Evolutionary conservation across 2,113 vertebrate genomes (phyloP).

Genomic region (Rhea pennata): DNA sequence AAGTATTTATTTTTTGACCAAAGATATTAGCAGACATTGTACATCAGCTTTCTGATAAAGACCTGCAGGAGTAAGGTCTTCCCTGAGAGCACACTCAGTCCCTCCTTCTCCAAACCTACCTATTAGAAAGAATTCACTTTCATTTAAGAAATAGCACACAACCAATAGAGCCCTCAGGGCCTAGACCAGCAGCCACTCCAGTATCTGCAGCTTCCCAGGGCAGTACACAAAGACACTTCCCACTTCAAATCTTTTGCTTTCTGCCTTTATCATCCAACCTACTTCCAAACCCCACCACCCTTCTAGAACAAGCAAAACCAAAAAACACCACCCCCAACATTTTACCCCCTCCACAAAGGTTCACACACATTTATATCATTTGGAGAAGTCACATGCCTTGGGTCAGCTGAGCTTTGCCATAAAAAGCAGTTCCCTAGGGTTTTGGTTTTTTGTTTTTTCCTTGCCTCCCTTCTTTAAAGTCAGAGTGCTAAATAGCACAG

Average conservation of each 20-base stretch:
- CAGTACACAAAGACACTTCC: neutral
- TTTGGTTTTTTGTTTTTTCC: neutral
- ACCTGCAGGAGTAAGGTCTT: neutral
- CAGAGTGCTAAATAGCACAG: neutral
- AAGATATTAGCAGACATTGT: neutral
- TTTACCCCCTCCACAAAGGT: no score
- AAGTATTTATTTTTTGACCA: neutral
- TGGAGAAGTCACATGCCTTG: neutral
- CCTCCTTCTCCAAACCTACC: neutral
- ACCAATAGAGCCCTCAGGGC: neutral
- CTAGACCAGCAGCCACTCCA: neutral
- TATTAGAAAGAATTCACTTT: neutral
- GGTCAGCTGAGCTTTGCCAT: neutral
- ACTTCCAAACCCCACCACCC: no score
- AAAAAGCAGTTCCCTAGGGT: neutral
- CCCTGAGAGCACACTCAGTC: neutral
- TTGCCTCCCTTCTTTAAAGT: neutral
- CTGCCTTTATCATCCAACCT: fast-evolving
- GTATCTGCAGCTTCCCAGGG: fast-evolving
- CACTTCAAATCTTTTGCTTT: fast-evolving
- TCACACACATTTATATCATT: neutral
- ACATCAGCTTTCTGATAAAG: neutral
- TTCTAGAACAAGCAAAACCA: no score
- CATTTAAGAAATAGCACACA: neutral
- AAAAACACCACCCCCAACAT: no score